Base-by-base conservation (phyloP, 2,797 vertebrate species). In the Acrocephalus scirpaceus region DNA sequence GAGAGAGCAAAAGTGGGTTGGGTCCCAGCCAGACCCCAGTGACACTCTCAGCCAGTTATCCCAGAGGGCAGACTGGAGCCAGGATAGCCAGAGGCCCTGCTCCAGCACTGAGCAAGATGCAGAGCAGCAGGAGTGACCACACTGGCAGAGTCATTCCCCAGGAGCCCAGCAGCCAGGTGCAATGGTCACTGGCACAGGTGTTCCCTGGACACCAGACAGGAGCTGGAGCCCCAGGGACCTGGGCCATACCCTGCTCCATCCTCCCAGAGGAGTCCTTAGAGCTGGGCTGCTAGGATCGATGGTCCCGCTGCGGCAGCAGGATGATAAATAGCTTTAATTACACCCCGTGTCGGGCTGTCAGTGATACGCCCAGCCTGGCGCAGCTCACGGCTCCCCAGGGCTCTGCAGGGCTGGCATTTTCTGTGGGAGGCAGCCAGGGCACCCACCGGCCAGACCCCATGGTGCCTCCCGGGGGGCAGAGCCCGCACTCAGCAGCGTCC, bases 281-380 rank as follows among this genome's bases (percentile, higher is more conserved):
- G 90, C 62, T 1, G 7, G 53, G 79, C 64, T 42, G 88, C 66
- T 2, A 4, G 70, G 89, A 94, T 70, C 36, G 5, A 93, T 48
- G 64, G 70, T 66, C 88, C 84, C 45, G 4, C 80, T 10, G 34
- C 17, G 5, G 86, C 71, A 67, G 80, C 83, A 75, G 53, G 86
- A 86, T 95, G 96, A 95, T 79, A 72, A 95, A 96, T 94, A n/a
- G 72, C 80, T 76, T 88, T 92, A 96, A 97, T 95, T 93, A 93
- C 53, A 82, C 38, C 73, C 75, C 29, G 61, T 0, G 4, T 58
- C 4, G 85, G 62, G 72, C 91, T 88, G 85, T 61, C 91, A 56
- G 73, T 1, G 30, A 73, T 1, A 1, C 69, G 81, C 80, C 67
- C 71, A 77, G 80, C 69, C 73, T 13, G 3, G 50, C 8, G 14